phyloP scores from a whole-genome alignment of 2,888 invertebrate species.

The Anaspis maculata region DNA sequence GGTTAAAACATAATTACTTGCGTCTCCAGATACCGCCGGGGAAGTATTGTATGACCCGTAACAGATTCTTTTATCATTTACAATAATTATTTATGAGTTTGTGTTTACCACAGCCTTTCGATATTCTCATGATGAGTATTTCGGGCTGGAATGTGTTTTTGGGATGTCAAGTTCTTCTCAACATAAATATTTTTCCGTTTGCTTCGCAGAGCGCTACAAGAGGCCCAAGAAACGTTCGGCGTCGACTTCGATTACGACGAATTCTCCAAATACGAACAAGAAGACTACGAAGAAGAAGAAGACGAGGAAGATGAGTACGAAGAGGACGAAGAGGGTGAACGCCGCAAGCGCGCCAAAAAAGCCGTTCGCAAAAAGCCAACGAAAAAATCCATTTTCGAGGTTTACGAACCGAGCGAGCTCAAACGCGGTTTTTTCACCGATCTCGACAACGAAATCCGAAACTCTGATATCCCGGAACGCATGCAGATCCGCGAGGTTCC shows the following conservation, averaged over 20 bases:
- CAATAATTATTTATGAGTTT: too few species aligned
- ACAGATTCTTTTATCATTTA: too few species aligned
- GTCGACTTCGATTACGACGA: conserved; percentile 97
- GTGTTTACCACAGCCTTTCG: too few species aligned
- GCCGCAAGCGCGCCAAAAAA: conserved; percentile 60
- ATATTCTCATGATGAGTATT: too few species aligned
- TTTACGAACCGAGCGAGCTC: conserved; percentile 95
- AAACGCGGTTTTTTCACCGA: conserved; percentile 95
- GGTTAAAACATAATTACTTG: too few species aligned
- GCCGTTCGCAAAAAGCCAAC: conserved; percentile 66
- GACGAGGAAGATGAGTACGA: conserved; percentile 75
- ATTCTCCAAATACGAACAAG: conserved; percentile 79
- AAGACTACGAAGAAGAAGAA: conserved; percentile 74
- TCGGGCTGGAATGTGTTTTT: too few species aligned
- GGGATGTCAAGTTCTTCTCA: conserved; percentile 1
- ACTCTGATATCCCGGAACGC: conserved; percentile 83
- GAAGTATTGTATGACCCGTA: too few species aligned
- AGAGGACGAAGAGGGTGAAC: conserved; percentile 59
- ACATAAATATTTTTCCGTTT: conserved; percentile 1
- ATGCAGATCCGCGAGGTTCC: conserved; percentile 87
- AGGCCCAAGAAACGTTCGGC: conserved; percentile 98
- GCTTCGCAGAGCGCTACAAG: conserved; percentile 69
- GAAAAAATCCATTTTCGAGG: conserved; percentile 83
- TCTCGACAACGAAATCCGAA: conserved; percentile 82
- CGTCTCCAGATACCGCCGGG: too few species aligned